Evolutionary conservation across 2,888 invertebrate genomes (phyloP), one percentile per base, ranked within the genome.

Genomic region (Priapulus caudatus): DNA sequence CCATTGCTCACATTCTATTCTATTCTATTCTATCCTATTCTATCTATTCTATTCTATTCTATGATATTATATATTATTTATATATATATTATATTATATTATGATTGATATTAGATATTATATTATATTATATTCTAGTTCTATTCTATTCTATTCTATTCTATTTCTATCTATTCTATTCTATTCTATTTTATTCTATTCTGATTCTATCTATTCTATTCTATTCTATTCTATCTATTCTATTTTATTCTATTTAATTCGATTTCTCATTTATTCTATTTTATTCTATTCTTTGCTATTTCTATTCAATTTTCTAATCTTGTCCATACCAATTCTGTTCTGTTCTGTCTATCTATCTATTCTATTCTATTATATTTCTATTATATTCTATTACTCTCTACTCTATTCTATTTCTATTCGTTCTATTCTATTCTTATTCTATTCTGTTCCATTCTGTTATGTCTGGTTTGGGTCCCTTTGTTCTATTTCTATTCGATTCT

Each of bases 61-160:
- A 33, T 33, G 10, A 10, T 33, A 33, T 33, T 33, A 10, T 33
- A 33, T 33, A 10, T n/a, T 33, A 33, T 33, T 33, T n/a, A 10
- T 10, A 10, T 33, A 10, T 33, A 33, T 33, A 10, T n/a, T 33
- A 33, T 33, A 10, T n/a, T 33, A 33, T 33, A 10, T n/a, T 33
- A 33, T 33, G 10, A 10, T n/a, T 10, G n/a, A 10, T 33, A 10
- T 33, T 10, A 10, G 10, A 10, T 33, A 33, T 33, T 33, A 10
- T 33, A 33, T 33, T 33, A 10, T 33, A 33, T 33, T 33, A 10
- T 33, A 33, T 33, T 33, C n/a, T n/a, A 33, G n/a, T 33, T 33
- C 33, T 33, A 33, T 33, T 33, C 33, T 33, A 33, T 33, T 33
- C 33, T 33, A 33, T 33, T 33, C 33, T 33, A 33, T 33, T 33